phyloP scores from a whole-genome alignment of 2,113 vertebrate genomes.

The Typhlomys cinereus region DNA sequence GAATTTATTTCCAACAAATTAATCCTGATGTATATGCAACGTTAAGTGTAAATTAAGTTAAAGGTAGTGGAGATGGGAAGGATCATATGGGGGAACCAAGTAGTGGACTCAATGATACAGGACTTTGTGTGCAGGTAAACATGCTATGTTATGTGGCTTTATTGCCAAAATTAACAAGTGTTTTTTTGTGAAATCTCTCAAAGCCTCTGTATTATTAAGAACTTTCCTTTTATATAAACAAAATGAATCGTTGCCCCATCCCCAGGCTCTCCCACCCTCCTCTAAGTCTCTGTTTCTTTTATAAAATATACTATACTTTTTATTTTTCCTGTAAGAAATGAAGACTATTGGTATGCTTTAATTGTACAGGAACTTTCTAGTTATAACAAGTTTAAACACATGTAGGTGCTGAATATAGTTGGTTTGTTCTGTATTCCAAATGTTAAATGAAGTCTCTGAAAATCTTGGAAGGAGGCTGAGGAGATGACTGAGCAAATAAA shows the following conservation, averaged over 20 bases:
- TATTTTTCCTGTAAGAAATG: background rate
- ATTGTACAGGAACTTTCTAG: background rate
- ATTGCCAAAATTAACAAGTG: background rate
- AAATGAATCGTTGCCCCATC: too few species aligned
- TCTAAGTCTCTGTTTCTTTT: too few species aligned
- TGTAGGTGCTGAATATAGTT: background rate
- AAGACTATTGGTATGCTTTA: background rate
- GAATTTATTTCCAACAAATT: background rate
- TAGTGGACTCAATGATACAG: too few species aligned
- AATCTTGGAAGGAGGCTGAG: too few species aligned
- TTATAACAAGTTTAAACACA: background rate
- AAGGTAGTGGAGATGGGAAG: background rate
- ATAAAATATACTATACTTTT: background rate
- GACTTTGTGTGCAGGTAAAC: background rate
- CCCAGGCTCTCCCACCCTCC: too few species aligned
- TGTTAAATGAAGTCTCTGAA: background rate
- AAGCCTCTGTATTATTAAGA: too few species aligned
- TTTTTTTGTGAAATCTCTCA: background rate
- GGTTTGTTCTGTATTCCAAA: background rate
- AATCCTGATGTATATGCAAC: background rate
- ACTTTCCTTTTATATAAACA: too few species aligned
- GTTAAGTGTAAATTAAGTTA: background rate
- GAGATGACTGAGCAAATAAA: too few species aligned
- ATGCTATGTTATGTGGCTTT: background rate
- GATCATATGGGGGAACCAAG: rapidly evolving